Evolutionary conservation across 2,797 vertebrate species (phyloP), one percentile per base, ranked within the genome.

Genomic region (Bovichtus variegatus): DNA sequence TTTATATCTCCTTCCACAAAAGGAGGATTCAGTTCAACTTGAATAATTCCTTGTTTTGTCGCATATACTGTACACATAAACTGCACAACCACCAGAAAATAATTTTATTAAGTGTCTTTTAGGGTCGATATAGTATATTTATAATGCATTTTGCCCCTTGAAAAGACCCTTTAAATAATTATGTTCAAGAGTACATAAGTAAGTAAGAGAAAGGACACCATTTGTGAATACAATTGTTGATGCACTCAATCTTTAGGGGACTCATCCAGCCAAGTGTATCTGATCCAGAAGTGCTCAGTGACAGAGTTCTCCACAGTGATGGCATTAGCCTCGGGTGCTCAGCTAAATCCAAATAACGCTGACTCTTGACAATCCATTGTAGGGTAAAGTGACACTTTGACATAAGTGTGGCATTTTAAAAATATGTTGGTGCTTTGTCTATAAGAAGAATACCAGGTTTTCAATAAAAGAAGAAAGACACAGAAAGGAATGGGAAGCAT

Each of bases 301-400:
- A 76, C 73, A 83, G 66, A 80, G 73, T 44, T 74, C 80, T 71
- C 70, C 23, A 46, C 66, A n/a, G 59, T 73, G 78, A 80, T 67
- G 72, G 36, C 60, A 74, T 68, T 62, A 72, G 76, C 71, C 74
- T 50, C 38, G 3, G 78, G 71, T 69, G 73, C 70, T 82, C 64
- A 36, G 64, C 70, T 70, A 76, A 84, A 75, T 84, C 65, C 76
- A 66, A 81, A 80, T 75, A 67, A 64, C 21, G 41, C 65, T 75
- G 78, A 83, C 72, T 64, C 68, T 75, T 43, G 31, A 71, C 59
- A 71, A 72, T 23, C 61, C 18, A 31, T 25, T 21, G 59, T 41
- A 19, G 59, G 71, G 61, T 80, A 63, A 84, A 72, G 27, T 78
- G 71, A 81, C 46, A 71, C 54, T 87, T 76, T 74, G 58, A 83